A percentile compares a stretch with the other conserved stretches of the same genome.
Evolutionary conservation across 2,113 vertebrate species (phyloP).

Genomic region (Heterotilapia buettikoferi): DNA sequence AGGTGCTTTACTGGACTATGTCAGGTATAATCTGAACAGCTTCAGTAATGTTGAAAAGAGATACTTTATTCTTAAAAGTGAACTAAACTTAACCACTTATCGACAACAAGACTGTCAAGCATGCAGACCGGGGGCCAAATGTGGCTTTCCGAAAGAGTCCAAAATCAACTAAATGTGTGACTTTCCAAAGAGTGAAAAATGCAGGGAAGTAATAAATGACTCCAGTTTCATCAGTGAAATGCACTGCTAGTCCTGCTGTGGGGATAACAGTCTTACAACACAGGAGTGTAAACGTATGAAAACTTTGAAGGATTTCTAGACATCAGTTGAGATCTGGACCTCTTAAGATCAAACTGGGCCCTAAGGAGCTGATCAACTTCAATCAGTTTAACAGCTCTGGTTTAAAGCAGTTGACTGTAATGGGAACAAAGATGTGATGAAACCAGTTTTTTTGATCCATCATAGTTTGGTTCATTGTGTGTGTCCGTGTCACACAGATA

Average conservation of each 20-base stretch:
- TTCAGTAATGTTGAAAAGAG: background rate
- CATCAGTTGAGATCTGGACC: accelerated
- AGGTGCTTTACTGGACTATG: background rate
- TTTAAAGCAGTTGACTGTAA: background rate
- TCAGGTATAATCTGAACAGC: background rate
- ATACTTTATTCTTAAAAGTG: background rate
- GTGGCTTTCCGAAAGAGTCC: background rate
- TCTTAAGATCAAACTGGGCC: background rate
- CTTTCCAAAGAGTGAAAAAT: background rate
- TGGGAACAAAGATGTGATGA: background rate
- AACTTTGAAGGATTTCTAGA: background rate
- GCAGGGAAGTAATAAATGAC: background rate
- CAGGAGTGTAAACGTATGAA: background rate
- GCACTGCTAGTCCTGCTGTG: background rate
- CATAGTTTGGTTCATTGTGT: background rate
- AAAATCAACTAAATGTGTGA: background rate
- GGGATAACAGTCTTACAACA: background rate
- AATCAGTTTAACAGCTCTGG: background rate
- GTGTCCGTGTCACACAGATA: background rate
- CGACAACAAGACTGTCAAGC: accelerated
- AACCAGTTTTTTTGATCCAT: background rate
- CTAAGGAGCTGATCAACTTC: background rate
- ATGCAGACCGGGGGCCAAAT: background rate
- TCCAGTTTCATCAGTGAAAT: background rate
- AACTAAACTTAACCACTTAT: background rate